Evolutionary conservation across 2,113 vertebrate species (phyloP).

Genomic region (Cheilinus undulatus): DNA sequence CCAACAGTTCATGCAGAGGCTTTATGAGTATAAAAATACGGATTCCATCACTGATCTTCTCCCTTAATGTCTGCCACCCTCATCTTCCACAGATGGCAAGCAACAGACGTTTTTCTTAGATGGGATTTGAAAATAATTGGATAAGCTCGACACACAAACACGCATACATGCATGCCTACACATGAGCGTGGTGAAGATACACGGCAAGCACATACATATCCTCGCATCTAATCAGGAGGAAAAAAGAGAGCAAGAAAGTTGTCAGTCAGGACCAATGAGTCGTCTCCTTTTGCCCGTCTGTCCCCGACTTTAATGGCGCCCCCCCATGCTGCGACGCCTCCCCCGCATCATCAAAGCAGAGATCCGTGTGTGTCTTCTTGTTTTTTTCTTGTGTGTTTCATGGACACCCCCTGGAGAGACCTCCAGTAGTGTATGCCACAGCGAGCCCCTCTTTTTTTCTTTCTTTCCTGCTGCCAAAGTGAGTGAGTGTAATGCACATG

Average conservation of each 20-base stretch:
- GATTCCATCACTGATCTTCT: slow-evolving; percentile 62
- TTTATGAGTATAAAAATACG: slow-evolving; percentile 20
- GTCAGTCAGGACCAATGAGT: slow-evolving; percentile 75
- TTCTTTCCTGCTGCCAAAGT: slow-evolving; percentile 61
- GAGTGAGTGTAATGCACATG: slow-evolving; percentile 69
- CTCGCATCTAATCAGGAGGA: slow-evolving; percentile 40
- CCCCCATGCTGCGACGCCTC: slow-evolving; percentile 73
- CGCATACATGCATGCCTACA: slow-evolving; percentile 22
- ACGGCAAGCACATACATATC: slow-evolving; percentile 37
- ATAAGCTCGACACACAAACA: slow-evolving; percentile 52
- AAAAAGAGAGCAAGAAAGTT: slow-evolving; percentile 56
- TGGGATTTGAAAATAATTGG: slow-evolving; percentile 79
- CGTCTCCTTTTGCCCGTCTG: slow-evolving; percentile 67
- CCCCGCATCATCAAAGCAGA: slow-evolving; percentile 75
- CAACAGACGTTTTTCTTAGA: slow-evolving; percentile 79
- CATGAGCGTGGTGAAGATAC: slow-evolving; percentile 25
- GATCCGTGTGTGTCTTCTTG: slow-evolving; percentile 15
- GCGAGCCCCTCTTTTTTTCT: slow-evolving; percentile 37
- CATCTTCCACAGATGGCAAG: slow-evolving; percentile 77
- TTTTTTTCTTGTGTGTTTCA: slow-evolving; percentile 37
- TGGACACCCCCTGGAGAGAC: slow-evolving; percentile 63
- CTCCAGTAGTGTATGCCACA: slow-evolving; percentile 67
- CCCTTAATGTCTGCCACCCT: slow-evolving; percentile 68
- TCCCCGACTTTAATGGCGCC: slow-evolving; percentile 72
- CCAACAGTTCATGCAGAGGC: slow-evolving; percentile 17